These are phyloP conservation scores for Chalcosyrphus nemorum DNA, from an alignment of 2,888 invertebrate genomes.

Conservation along the genomic window DNA sequence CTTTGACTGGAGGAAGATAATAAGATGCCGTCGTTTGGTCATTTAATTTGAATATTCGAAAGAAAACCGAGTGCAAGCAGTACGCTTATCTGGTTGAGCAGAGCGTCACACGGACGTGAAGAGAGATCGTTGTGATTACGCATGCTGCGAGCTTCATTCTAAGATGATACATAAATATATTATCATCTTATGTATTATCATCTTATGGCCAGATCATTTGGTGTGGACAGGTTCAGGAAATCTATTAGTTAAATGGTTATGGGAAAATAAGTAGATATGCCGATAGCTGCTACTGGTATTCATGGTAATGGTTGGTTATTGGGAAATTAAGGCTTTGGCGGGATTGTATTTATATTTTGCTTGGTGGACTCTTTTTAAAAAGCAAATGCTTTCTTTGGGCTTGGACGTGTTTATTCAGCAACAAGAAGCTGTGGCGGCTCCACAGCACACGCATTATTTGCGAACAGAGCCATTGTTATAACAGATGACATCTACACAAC, in stretches of 20 bases:
- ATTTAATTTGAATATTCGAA: constrained; percentile 43
- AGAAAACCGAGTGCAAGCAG: background rate
- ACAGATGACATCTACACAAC: too few species aligned
- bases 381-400: background rate
- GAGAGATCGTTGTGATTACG: background rate
- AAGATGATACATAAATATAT: too few species aligned
- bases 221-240: constrained; percentile 18
- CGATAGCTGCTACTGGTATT: constrained; percentile 40
- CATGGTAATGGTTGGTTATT: background rate
- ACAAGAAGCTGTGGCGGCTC: too few species aligned
- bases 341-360: background rate
- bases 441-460: too few species aligned
- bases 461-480: too few species aligned
- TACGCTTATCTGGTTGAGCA: background rate
- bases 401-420: background rate
- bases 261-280: constrained; percentile 22
- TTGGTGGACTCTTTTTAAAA: background rate
- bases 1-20: constrained; percentile 6
- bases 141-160: constrained; percentile 30
- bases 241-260: constrained; percentile 15
- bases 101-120: background rate
- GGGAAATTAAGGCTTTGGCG: background rate
- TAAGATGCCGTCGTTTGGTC: constrained; percentile 4
- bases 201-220: too few species aligned
- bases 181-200: too few species aligned